phyloP scores from a whole-genome alignment of 1,140 invertebrate species.

The Trigoniulus corallinus region DNA sequence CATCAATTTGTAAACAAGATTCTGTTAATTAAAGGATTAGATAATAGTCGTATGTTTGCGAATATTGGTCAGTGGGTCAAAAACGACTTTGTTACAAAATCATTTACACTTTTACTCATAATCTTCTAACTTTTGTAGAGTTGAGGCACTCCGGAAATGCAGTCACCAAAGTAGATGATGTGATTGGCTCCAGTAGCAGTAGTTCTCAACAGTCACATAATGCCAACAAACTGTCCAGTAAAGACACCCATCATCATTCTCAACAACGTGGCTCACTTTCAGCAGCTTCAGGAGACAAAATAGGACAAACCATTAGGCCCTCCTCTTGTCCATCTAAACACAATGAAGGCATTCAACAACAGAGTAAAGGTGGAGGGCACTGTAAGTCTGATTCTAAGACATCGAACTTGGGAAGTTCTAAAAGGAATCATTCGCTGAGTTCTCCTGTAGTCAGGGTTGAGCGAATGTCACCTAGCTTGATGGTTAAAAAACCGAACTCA shows the following conservation, averaged over 20 bases:
- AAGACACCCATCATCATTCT: neutral
- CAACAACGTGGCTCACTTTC: neutral
- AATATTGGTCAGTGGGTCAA: too few species aligned
- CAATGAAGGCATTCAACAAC: neutral
- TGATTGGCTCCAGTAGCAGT: too few species aligned
- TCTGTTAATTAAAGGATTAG: too few species aligned
- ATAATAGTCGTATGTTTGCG: too few species aligned
- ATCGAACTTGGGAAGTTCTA: conserved; percentile 6
- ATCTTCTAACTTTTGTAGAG: too few species aligned
- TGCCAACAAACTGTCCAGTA: neutral
- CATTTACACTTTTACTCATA: too few species aligned
- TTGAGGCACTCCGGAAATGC: too few species aligned
- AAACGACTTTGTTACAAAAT: too few species aligned
- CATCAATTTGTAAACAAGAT: too few species aligned
- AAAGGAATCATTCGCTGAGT: conserved; percentile 18
- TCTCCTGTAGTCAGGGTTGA: conserved; percentile 26
- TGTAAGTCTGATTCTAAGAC: neutral
- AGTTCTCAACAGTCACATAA: too few species aligned
- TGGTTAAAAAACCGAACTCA: conserved; percentile 3
- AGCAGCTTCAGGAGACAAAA: neutral
- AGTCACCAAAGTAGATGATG: too few species aligned
- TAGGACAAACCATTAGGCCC: neutral
- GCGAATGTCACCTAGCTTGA: conserved; percentile 17
- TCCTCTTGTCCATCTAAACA: neutral
- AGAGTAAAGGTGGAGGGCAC: neutral